Conservation (phyloP, 2,888 invertebrate species). For the Rhorus exstirpatorius region DNA sequence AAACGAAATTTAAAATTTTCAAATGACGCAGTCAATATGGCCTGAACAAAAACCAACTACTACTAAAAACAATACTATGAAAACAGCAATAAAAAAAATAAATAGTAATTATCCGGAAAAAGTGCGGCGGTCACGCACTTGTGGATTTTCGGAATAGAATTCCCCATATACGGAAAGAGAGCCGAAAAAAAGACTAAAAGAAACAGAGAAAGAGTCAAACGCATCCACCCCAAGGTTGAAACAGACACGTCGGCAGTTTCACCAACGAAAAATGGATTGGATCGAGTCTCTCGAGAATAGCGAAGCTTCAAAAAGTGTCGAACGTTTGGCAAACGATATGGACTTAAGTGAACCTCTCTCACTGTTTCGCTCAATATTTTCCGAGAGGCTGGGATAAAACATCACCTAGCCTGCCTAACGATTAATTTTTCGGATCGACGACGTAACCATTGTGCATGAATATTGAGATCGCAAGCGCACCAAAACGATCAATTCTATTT, state of each 20-base stretch:
- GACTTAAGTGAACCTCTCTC: conserved; percentile 5
- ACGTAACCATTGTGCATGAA: background rate
- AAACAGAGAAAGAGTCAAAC: conserved; percentile 8
- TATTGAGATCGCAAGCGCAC: too few species aligned
- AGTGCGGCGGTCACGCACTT: too few species aligned
- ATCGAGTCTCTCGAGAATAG: conserved; percentile 33
- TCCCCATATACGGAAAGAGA: too few species aligned
- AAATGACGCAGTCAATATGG: too few species aligned
- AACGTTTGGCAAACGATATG: conserved; percentile 26
- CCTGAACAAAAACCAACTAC: too few species aligned
- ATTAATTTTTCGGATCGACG: conserved; percentile 1
- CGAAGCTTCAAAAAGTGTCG: conserved; percentile 7
- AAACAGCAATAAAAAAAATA: too few species aligned
- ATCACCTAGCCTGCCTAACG: background rate
- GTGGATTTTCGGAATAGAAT: too few species aligned
- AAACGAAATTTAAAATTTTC: too few species aligned
- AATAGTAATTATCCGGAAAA: too few species aligned
- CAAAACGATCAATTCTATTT: too few species aligned
- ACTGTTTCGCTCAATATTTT: background rate
- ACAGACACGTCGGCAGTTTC: conserved; percentile 53
- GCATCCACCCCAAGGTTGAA: conserved; percentile 27
- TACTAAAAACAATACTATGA: too few species aligned
- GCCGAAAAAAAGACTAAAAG: background rate
- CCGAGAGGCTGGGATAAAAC: conserved; percentile 2
- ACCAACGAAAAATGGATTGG: conserved; percentile 45